phyloP scores from a whole-genome alignment of 2,888 invertebrate genomes.

The Polymixis lichenea region DNA sequence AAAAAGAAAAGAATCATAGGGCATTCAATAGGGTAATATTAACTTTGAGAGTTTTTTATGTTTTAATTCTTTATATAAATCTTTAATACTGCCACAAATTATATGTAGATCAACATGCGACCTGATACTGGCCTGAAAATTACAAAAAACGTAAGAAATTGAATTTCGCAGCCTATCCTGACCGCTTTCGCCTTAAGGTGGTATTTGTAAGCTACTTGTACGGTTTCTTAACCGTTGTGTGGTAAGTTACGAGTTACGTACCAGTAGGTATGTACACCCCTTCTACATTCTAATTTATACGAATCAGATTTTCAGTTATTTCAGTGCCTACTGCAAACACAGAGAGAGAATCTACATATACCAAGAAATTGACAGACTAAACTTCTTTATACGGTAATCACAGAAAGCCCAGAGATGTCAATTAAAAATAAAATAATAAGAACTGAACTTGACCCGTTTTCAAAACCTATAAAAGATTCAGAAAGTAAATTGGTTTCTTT shows the following conservation, averaged over 20 bases:
- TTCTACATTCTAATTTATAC: background rate
- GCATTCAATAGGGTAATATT: too few species aligned
- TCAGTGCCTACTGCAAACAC: background rate
- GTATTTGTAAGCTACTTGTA: conserved; percentile 20
- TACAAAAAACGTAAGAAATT: too few species aligned
- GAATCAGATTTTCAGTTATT: background rate
- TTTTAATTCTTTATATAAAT: too few species aligned
- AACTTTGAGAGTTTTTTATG: too few species aligned
- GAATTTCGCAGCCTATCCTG: too few species aligned
- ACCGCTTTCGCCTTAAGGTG: background rate
- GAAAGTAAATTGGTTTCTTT: conserved; percentile 36
- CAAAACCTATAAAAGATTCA: conserved; percentile 27
- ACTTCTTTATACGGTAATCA: background rate
- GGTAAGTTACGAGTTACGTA: background rate
- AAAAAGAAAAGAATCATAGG: too few species aligned
- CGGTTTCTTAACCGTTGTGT: conserved; percentile 10
- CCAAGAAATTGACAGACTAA: background rate
- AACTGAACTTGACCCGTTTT: conserved; percentile 35
- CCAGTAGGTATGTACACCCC: background rate
- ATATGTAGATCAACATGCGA: too few species aligned
- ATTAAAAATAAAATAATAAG: conserved; percentile 6
- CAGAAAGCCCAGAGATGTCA: background rate
- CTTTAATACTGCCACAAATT: too few species aligned
- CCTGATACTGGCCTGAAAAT: too few species aligned
- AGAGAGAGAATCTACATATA: background rate